These are phyloP conservation scores for Drosophila ercepeae DNA, from an alignment of 1,140 invertebrate species.

Conservation along the genomic window DNA sequence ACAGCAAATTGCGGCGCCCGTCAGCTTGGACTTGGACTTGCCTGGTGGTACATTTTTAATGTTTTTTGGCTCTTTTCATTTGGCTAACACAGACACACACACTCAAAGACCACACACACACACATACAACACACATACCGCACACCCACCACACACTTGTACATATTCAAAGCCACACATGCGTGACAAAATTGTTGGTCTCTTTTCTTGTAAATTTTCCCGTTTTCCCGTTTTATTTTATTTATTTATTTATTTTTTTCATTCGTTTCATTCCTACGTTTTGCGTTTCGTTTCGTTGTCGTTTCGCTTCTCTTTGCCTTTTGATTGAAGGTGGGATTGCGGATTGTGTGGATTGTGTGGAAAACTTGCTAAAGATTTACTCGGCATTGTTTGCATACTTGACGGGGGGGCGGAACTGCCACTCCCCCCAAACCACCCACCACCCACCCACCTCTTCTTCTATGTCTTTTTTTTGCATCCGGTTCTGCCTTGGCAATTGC, in stretches of 20 bases:
- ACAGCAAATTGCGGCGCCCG: slow-evolving; percentile 54
- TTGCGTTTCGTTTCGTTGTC: too few species aligned
- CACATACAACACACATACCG: slow-evolving; percentile 5
- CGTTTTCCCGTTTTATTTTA: slow-evolving; percentile 21
- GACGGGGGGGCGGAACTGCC: slow-evolving; percentile 20
- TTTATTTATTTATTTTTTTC: slow-evolving; percentile 10
- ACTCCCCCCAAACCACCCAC: too few species aligned
- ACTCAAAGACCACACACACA: slow-evolving; percentile 11
- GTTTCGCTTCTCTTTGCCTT: background rate
- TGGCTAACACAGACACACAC: slow-evolving; percentile 10
- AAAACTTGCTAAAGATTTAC: slow-evolving; percentile 42
- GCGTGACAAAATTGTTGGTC: slow-evolving; percentile 48
- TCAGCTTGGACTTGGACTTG: slow-evolving; percentile 31
- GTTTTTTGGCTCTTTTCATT: slow-evolving; percentile 33
- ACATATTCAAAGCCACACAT: slow-evolving; percentile 33
- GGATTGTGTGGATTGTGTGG: background rate
- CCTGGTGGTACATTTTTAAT: slow-evolving; percentile 34
- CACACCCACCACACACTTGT: slow-evolving; percentile 32
- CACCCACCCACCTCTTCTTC: too few species aligned
- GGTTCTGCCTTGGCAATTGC: slow-evolving; percentile 51
- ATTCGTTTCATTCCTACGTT: slow-evolving; percentile 15
- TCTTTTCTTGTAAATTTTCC: slow-evolving; percentile 31
- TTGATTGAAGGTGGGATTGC: background rate
- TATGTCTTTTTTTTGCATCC: background rate
- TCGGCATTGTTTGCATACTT: slow-evolving; percentile 49